Evolutionary conservation across 1,140 invertebrate species (phyloP), one percentile per base, ranked within the genome.

Genomic region (Proales similis): DNA sequence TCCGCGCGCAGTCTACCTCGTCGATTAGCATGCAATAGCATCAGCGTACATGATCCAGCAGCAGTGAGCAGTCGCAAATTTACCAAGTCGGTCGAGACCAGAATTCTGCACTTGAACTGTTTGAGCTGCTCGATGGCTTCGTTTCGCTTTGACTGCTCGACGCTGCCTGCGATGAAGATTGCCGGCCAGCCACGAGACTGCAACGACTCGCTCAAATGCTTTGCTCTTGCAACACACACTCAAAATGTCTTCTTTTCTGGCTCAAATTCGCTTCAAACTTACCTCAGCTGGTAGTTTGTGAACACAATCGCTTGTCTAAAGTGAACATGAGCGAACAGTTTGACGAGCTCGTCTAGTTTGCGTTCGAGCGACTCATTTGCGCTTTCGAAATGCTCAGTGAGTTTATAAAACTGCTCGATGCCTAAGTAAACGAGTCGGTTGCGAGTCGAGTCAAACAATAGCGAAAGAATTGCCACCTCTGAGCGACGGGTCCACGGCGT

Each of bases 301-400:
- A 96, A 97, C 27, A 96, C 80, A 2, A 96, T 73, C 69, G 86
- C 88, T 72, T 96, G 92, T 48, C 86, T 86, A 71, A 90, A 96
- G 20, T 81, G 73, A 20, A 86, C 75, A 62, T 77, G 80, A 2
- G 79, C 77, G 36, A 95, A 76, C 45, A 95, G 81, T 67, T 83
- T 79, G 2, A 81, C 64, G 3, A 94, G 72, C 66, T 82, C 80
- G 24, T 83, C 75, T 63, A 85, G 77, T 75, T 90, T 91, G 38
- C 78, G 73, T 67, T 83, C 72, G 70, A 78, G 78, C 27, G 72
- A 66, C 57, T 77, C 69, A 36, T 78, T 70, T n/a, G 71, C 66
- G 19, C 74, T 49, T 22, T 67, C 69, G 46, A 73, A 70, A 51
- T 67, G 71, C 2, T 68, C 63, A 27, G 72, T 70, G 9, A 66